Conservation (phyloP, 1,140 invertebrate genomes). For the Charaxes varanes region DNA sequence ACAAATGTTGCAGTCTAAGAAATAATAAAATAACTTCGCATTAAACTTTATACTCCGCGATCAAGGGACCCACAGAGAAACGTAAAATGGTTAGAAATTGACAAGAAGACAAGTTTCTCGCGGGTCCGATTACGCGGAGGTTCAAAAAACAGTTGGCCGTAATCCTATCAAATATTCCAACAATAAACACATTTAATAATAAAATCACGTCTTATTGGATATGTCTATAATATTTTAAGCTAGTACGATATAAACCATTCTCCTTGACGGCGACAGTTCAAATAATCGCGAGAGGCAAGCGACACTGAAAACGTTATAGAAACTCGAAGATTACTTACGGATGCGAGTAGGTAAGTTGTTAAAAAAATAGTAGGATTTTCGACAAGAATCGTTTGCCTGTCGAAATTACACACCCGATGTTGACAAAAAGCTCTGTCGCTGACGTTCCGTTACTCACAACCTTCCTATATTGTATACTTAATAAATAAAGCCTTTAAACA, state of each 20-base stretch:
- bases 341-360: background rate
- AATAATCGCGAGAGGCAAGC: constrained; percentile 9
- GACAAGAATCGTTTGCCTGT: constrained; percentile 7
- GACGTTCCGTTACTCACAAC: constrained; percentile 15
- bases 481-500: constrained; percentile 17
- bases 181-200: constrained; percentile 31
- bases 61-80: constrained; percentile 9
- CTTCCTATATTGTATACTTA: constrained; percentile 18
- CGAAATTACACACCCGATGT: constrained; percentile 6
- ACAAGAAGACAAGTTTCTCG: constrained; percentile 17
- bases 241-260: constrained; percentile 17
- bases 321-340: background rate
- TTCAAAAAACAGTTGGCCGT: constrained; percentile 5
- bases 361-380: background rate
- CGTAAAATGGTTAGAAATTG: constrained; percentile 16
- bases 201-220: constrained; percentile 48
- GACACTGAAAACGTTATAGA: background rate
- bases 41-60: constrained; percentile 7
- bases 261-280: constrained; percentile 17
- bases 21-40: background rate
- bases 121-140: constrained; percentile 8
- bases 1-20: no score
- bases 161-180: constrained; percentile 22
- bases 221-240: constrained; percentile 39
- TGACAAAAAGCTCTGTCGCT: constrained; percentile 10